Evolutionary conservation across 2,888 invertebrate genomes (phyloP).

Genomic region (Ophion costatus): DNA sequence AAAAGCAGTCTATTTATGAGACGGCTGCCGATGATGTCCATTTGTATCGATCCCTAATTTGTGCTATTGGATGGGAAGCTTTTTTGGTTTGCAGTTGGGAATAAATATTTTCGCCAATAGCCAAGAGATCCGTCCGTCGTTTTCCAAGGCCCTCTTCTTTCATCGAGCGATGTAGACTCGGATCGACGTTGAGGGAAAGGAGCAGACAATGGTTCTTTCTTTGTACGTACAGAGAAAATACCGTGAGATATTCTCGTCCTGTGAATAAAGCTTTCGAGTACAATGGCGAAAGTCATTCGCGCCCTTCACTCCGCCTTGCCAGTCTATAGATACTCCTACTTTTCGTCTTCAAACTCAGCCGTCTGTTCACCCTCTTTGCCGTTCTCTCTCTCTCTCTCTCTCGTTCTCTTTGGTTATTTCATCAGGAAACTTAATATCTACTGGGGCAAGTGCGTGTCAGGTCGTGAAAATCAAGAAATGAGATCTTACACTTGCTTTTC

Average conservation of each 20-base stretch:
- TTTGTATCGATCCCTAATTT: too few relatives aligned
- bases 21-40: too few relatives aligned
- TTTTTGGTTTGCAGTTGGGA: neutral
- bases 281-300: constrained; percentile 53
- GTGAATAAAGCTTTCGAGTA: constrained; percentile 56
- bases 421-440: constrained; percentile 42
- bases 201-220: constrained; percentile 59
- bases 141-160: neutral
- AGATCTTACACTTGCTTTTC: constrained; percentile 20
- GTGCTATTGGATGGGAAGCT: neutral
- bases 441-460: constrained; percentile 27
- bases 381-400: constrained; percentile 4
- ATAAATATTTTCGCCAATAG: neutral
- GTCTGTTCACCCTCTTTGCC: neutral
- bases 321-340: constrained; percentile 10
- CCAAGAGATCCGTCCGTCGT: neutral
- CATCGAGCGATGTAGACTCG: constrained; percentile 33
- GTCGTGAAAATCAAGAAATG: constrained; percentile 37
- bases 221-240: constrained; percentile 39
- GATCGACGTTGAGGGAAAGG: constrained; percentile 56
- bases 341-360: constrained; percentile 27
- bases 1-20: too few relatives aligned
- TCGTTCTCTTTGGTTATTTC: constrained; percentile 32
- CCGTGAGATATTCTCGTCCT: constrained; percentile 32
- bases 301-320: constrained; percentile 1